Percentiles rank a stretch among this genome's conserved stretches.
Evolutionary conservation across 2,797 vertebrate genomes (phyloP).

Genomic region (Sebastes hubbsi): DNA sequence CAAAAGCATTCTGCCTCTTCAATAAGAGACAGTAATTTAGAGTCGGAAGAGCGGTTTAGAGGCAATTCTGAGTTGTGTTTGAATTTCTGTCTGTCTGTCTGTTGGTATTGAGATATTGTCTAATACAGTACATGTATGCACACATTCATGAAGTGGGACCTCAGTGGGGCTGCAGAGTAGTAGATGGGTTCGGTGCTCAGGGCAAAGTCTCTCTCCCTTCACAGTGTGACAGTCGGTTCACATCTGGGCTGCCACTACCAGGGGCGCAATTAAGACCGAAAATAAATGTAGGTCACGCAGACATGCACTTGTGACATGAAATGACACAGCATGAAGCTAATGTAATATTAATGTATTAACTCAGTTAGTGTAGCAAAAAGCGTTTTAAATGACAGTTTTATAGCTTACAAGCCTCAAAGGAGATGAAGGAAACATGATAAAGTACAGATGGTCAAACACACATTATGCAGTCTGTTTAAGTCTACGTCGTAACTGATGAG

Average conservation of each 20-base stretch:
- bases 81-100: neutral
- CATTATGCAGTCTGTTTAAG: neutral
- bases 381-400: conserved; percentile 3
- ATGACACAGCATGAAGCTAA: conserved; percentile 44
- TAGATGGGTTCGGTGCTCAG: conserved; percentile 23
- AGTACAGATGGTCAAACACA: conserved; percentile 8
- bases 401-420: neutral
- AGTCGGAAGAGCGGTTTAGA: neutral
- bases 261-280: conserved; percentile 53
- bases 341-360: conserved; percentile 27
- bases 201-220: conserved; percentile 39
- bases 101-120: neutral
- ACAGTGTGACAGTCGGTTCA: conserved; percentile 53
- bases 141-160: neutral
- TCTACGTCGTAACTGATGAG: neutral
- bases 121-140: neutral
- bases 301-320: conserved; percentile 41
- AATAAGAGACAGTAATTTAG: conserved; percentile 16
- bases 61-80: neutral
- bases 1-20: conserved; percentile 11
- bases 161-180: neutral
- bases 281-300: conserved; percentile 64
- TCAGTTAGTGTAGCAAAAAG: conserved; percentile 12
- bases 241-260: conserved; percentile 63
- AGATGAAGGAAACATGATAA: neutral